Conservation (phyloP, 2,888 invertebrate species). For the Camptogramma bilineatum region DNA sequence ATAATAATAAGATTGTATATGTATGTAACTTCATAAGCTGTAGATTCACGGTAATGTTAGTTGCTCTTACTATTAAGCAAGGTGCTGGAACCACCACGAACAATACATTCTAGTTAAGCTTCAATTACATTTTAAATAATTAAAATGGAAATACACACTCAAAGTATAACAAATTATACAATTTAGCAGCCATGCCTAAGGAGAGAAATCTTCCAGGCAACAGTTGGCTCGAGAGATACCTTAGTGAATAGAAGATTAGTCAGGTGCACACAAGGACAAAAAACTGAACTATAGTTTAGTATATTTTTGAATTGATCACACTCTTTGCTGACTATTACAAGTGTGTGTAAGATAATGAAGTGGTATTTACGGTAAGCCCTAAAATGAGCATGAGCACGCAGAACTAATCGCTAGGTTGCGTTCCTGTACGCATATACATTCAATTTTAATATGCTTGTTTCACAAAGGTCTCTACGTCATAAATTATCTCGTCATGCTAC, state of each 20-base stretch:
- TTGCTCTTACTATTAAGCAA: slow-evolving; percentile 15
- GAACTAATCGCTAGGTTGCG: neutral
- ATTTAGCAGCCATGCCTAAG: too few relatives aligned
- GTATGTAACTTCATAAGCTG: neutral
- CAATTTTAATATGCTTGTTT: neutral
- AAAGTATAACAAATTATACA: too few relatives aligned
- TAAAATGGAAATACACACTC: too few relatives aligned
- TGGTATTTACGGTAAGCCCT: neutral
- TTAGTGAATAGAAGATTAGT: too few relatives aligned
- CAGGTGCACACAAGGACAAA: too few relatives aligned
- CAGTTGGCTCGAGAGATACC: too few relatives aligned
- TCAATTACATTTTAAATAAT: neutral
- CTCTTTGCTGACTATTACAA: too few relatives aligned
- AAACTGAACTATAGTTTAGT: too few relatives aligned
- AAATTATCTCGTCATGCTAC: slow-evolving; percentile 38
- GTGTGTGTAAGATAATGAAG: too few relatives aligned
- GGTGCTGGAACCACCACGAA: slow-evolving; percentile 2
- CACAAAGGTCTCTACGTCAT: slow-evolving; percentile 2
- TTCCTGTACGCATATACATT: neutral
- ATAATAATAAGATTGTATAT: too few relatives aligned
- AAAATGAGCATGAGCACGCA: neutral
- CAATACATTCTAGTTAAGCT: neutral
- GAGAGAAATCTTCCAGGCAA: too few relatives aligned
- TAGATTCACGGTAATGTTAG: neutral
- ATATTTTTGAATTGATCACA: too few relatives aligned